Evolutionary conservation across 2,113 vertebrate species (phyloP), one percentile per base, ranked within the genome.

Genomic region (Entosphenus tridentatus): DNA sequence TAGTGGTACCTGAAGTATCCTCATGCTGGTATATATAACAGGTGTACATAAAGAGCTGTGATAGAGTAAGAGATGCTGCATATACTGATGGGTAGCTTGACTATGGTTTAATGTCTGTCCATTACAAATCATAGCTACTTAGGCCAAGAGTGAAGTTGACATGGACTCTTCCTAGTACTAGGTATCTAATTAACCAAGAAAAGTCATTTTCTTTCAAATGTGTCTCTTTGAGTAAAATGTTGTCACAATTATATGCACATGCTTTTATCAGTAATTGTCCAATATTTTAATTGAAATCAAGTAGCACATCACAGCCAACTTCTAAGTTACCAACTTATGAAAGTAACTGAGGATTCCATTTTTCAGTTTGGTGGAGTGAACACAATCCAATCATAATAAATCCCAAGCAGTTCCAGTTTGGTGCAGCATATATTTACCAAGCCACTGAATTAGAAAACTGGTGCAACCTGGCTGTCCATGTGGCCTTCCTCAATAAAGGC

Each of bases 81-180:
- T 13, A 18, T 62, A 62, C 16, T 17, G 58, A 62, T 62, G 58
- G 18, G 58, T 62, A 62, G 58, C 58, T 62, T 62, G 58, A 62
- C 58, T 62, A 18, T 62, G 58, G 8, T 62, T 62, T 62, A 18
- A 62, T 62, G 18, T 17, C 16, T 62, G 58, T 5, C 58, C 58
- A 62, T 62, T 62, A 13, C 13, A 14, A 18, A 62, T 62, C 58
- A 62, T 62, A 18, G 13, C 58, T 14, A 62, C 58, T 62, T 62
- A 62, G 13, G 58, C 58, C 16, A 62, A 18, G 7, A 62, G 58
- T 14, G 58, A 62, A 62, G 18, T 62, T 13, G 58, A 18, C 8
- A 62, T 17, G 13, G 13, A 62, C 16, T 62, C 16, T 17, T 62
- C 58, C 16, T 6, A 18, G 58, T 17, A 62, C 13, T 62, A 7